These are phyloP conservation scores for Eupithecia dodoneata DNA, from an alignment of 2,888 invertebrate species.

Conservation along the genomic window DNA sequence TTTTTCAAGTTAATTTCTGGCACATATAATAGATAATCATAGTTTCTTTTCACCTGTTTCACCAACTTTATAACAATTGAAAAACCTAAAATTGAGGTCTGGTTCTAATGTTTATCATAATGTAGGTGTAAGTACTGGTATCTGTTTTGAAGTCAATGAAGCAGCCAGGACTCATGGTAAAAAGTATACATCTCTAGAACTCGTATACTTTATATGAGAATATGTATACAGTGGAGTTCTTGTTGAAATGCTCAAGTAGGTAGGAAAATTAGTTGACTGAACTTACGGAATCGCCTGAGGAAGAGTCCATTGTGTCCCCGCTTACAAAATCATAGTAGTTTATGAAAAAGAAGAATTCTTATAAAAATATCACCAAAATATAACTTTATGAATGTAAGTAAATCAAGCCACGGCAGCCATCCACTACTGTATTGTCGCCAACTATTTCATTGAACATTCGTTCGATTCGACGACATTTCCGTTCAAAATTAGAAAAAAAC, in stretches of 20 bases:
- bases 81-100: not conserved
- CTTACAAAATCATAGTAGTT: conserved; percentile 19
- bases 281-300: conserved; percentile 31
- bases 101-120: not conserved
- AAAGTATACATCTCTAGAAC: not conserved
- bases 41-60: not conserved
- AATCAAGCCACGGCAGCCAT: conserved; percentile 1
- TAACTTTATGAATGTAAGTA: not conserved
- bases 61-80: not conserved
- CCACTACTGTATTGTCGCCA: not conserved
- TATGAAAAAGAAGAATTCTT: not conserved
- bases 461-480: not conserved
- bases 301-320: conserved; percentile 30
- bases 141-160: not conserved
- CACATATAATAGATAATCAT: not conserved
- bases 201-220: not conserved
- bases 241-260: not conserved
- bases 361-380: not conserved
- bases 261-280: not conserved
- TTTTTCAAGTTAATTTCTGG: not conserved
- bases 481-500: not conserved
- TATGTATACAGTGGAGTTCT: not conserved
- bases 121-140: not conserved
- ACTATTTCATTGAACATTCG: not conserved
- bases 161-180: not conserved